phyloP scores from a whole-genome alignment of 1,140 invertebrate species.

The Sminthurides bifidus region DNA sequence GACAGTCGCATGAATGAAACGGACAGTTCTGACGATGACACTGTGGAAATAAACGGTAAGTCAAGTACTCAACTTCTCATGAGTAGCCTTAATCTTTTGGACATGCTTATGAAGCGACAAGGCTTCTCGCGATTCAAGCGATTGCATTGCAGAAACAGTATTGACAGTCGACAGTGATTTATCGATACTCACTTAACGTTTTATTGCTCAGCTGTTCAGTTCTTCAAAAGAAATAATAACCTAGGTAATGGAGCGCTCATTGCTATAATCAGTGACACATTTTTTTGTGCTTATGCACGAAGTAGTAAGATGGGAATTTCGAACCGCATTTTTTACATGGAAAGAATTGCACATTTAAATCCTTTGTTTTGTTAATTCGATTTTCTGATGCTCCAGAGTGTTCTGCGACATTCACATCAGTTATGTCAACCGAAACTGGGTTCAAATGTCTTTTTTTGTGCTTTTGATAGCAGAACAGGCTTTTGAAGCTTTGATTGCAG shows the following conservation, averaged over 20 bases:
- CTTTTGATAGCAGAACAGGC: slow-evolving; percentile 67
- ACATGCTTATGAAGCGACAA: neutral
- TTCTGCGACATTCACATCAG: slow-evolving; percentile 18
- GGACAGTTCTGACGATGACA: slow-evolving; percentile 42
- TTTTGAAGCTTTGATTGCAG: slow-evolving; percentile 68
- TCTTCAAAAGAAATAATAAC: too few relatives aligned
- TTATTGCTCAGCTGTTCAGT: too few relatives aligned
- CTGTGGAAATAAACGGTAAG: slow-evolving; percentile 39
- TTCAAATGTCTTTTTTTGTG: slow-evolving; percentile 58
- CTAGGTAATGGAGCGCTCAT: too few relatives aligned
- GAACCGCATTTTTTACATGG: slow-evolving; percentile 82
- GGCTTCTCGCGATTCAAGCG: too few relatives aligned
- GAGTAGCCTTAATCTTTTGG: neutral
- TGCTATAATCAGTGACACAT: slow-evolving; percentile 49
- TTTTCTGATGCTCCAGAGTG: slow-evolving; percentile 7
- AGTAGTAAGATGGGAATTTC: slow-evolving; percentile 85
- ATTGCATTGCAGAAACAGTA: too few relatives aligned
- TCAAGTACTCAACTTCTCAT: neutral
- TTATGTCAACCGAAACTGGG: slow-evolving; percentile 36
- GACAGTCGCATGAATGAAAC: slow-evolving; percentile 35
- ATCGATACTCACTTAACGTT: too few relatives aligned
- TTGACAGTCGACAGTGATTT: too few relatives aligned
- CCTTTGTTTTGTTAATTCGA: slow-evolving; percentile 45
- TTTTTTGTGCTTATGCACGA: slow-evolving; percentile 81
- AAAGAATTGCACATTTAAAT: slow-evolving; percentile 79